A percentile compares a stretch with the other conserved stretches of the same genome.
Evolutionary conservation across 2,113 vertebrate species (phyloP).

Genomic region (Pangasianodon hypophthalmus): DNA sequence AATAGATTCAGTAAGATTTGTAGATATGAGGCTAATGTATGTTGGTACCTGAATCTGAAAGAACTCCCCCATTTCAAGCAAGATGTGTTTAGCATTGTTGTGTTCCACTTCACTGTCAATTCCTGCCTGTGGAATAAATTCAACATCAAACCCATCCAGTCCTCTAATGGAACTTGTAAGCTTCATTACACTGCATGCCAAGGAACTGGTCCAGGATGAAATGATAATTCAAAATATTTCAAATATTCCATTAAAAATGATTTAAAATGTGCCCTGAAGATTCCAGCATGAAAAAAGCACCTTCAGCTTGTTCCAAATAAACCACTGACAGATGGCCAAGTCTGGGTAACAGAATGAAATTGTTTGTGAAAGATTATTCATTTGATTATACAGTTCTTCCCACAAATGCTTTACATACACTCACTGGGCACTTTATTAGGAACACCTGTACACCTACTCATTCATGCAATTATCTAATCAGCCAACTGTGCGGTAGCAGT

Average conservation of each 20-base stretch:
- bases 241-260: neutral
- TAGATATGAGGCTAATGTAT: neutral
- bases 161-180: neutral
- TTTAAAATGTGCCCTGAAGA: neutral
- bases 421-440: neutral
- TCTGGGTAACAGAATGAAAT: neutral
- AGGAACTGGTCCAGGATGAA: neutral
- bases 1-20: neutral
- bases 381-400: neutral
- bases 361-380: neutral
- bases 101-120: slow-evolving; percentile 84
- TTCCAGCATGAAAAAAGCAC: neutral
- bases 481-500: too few relatives aligned
- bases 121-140: slow-evolving; percentile 73
- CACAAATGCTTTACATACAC: neutral
- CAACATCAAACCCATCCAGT: neutral
- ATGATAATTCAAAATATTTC: neutral
- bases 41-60: slow-evolving; percentile 91
- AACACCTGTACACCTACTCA: too few relatives aligned
- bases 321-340: neutral
- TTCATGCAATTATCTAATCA: too few relatives aligned
- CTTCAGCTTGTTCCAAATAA: neutral
- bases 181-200: neutral
- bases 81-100: slow-evolving; percentile 80
- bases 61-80: slow-evolving; percentile 95